Evolutionary conservation across 2,888 invertebrate genomes (phyloP).

Genomic region (Thymelicus sylvestris): DNA sequence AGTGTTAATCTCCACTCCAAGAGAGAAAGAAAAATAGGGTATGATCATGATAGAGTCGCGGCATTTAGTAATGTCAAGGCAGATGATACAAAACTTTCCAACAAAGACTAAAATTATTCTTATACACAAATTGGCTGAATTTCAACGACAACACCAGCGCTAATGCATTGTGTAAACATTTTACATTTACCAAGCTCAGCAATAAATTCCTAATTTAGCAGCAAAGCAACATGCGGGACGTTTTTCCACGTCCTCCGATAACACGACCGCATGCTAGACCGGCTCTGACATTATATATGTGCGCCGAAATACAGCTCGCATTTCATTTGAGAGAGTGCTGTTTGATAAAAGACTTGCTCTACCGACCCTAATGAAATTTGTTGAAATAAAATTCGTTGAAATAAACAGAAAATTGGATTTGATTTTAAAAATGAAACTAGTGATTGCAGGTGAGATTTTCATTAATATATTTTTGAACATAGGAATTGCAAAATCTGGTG

Average conservation of each 20-base stretch:
- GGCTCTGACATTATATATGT: constrained; percentile 3
- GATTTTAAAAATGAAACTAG: too few relatives aligned
- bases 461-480: too few relatives aligned
- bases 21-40: too few relatives aligned
- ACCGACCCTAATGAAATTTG: background rate
- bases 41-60: too few relatives aligned
- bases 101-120: too few relatives aligned
- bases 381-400: background rate
- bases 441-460: too few relatives aligned
- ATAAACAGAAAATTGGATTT: too few relatives aligned
- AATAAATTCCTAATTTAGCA: constrained; percentile 3
- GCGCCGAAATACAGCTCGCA: constrained; percentile 7
- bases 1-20: too few relatives aligned
- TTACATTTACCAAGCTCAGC: constrained; percentile 3
- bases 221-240: constrained; percentile 7
- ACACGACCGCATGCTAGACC: constrained; percentile 4
- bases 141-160: background rate
- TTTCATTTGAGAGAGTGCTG: constrained; percentile 16
- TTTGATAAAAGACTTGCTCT: background rate
- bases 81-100: too few relatives aligned
- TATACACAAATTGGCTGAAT: too few relatives aligned
- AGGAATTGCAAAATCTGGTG: too few relatives aligned
- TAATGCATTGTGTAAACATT: background rate
- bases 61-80: too few relatives aligned
- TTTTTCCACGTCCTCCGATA: background rate